Conservation (phyloP, 2,797 vertebrate genomes). For the Peromyscus nudipes region DNA sequence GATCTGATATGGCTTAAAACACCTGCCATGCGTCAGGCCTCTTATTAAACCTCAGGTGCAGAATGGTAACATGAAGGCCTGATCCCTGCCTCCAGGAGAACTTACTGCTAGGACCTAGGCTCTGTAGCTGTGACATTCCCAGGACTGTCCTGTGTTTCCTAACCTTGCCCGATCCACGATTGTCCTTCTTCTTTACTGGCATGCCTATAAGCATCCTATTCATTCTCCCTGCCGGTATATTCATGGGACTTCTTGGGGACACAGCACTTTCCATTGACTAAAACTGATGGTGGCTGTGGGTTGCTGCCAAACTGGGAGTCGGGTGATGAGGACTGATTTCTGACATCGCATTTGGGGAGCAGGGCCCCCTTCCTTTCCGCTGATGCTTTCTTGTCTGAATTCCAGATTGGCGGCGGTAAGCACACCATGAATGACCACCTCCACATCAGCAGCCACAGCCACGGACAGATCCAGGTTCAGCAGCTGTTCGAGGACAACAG, state of each 20-base stretch:
- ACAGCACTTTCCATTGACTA: background rate
- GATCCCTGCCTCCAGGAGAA: background rate
- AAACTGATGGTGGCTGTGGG: background rate
- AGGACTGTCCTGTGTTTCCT: background rate
- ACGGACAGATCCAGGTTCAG: slow-evolving; percentile 95
- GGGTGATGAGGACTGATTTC: background rate
- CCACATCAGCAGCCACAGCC: slow-evolving; percentile 92
- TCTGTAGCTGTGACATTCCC: background rate
- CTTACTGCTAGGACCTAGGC: background rate
- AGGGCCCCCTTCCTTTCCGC: background rate
- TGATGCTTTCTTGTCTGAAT: slow-evolving; percentile 81
- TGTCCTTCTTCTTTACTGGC: background rate
- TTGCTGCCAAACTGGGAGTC: background rate
- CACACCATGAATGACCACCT: slow-evolving; percentile 95
- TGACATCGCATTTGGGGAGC: background rate
- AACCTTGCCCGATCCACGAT: background rate
- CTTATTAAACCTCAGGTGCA: background rate
- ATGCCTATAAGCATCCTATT: background rate
- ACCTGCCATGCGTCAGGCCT: background rate
- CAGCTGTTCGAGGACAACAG: slow-evolving; percentile 97
- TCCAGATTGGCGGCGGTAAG: slow-evolving; percentile 94
- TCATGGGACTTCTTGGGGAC: background rate
- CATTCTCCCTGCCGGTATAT: background rate
- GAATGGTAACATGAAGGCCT: background rate
- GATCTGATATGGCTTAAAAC: background rate